Conservation (phyloP, 2,797 vertebrate genomes). For the Tapera naevia region DNA sequence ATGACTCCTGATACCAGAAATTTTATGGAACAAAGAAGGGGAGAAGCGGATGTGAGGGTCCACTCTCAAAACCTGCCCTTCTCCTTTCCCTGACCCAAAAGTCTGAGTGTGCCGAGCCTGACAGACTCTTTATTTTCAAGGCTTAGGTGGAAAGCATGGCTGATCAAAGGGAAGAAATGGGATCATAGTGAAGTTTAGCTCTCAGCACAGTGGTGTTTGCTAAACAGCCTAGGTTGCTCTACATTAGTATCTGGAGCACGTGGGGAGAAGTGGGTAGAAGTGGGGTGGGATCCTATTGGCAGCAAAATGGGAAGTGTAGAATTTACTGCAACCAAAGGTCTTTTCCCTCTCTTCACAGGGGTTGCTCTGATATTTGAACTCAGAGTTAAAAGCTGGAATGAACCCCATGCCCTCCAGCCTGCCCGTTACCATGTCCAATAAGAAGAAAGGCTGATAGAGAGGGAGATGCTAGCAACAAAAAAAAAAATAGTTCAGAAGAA, state of each 20-base stretch:
- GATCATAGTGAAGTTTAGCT: neutral
- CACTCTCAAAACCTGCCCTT: neutral
- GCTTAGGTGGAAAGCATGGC: neutral
- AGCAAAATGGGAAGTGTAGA: neutral
- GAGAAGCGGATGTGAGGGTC: neutral
- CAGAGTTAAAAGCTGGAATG: neutral
- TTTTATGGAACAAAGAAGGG: neutral
- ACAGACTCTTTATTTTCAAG: neutral
- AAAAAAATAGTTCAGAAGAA: neutral
- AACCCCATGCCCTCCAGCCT: neutral
- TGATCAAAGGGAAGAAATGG: neutral
- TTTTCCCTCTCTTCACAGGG: neutral
- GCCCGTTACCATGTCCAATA: too few species aligned
- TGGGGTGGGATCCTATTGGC: neutral
- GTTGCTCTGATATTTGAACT: neutral
- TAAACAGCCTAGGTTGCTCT: neutral
- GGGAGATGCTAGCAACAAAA: neutral
- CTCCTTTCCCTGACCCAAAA: neutral
- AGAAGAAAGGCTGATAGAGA: neutral
- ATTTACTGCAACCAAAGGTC: neutral
- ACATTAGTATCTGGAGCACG: neutral
- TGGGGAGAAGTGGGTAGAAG: neutral
- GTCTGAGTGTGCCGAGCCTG: accelerated
- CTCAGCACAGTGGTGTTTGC: accelerated
- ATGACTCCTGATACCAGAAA: neutral